Evolutionary conservation across 2,888 invertebrate species (phyloP), one percentile per base, ranked within the genome.

Genomic region (Leptinotarsa tumamoca): DNA sequence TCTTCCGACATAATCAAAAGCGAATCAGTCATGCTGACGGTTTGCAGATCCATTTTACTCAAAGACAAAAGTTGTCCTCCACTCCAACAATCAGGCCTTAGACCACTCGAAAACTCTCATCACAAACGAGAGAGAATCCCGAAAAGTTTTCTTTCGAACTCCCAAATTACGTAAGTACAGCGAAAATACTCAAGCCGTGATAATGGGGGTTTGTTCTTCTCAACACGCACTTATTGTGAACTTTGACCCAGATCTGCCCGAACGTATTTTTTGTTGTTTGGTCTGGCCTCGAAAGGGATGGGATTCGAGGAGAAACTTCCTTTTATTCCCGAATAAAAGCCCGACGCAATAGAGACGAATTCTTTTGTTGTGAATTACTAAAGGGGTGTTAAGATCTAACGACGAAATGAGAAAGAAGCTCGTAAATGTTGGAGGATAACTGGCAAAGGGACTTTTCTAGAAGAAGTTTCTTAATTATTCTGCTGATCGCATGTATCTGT

Each of bases 211-310:
- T 63, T 18, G n/a, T 18, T 7, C 33, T 17, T 63, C 43, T 27
- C n/a, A 5, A 17, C 18, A 15, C 58, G 15, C 17, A 10, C 43
- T 63, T 3, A 63, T 27, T 63, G 2, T n/a, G 33, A 63, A 63
- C 63, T 63, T 27, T 63, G 33, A 63, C 63, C 63, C 43, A 63
- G 43, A 63, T 63, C 43, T 14, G 33, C 23, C 43, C n/a, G 14
- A n/a, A 63, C n/a, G 63, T 33, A 33, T 63, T 63, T 33, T 63
- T 33, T 43, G 43, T 63, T 63, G 33, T 43, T 43, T 4, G 27
- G 21, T 17, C 18, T 33, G 15, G 63, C 17, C 43, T 63, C 43
- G 33, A 33, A 33, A 63, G 15, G 27, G 33, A 58, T 27, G 14
- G 27, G 18, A 18, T 18, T n/a, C 54, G 54, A 27, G 23, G 15